Conservation (phyloP, 2,888 invertebrate genomes). For the Drosophila algonquin region DNA sequence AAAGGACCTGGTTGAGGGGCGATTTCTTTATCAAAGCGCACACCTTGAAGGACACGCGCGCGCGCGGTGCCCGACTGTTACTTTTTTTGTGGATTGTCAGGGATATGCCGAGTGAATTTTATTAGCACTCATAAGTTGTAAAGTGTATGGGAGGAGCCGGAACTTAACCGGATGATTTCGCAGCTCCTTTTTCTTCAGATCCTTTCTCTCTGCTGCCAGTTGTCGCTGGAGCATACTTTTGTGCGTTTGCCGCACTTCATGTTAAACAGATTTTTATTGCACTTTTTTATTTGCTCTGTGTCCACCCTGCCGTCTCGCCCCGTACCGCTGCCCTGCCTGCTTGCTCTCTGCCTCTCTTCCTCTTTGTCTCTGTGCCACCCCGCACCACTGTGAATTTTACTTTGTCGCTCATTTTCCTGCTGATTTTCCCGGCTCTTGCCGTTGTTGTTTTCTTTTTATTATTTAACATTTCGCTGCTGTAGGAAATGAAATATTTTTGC, state of each 20-base stretch:
- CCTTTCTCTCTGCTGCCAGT: conserved; percentile 32
- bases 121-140: conserved; percentile 77
- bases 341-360: too few relatives aligned
- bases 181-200: conserved; percentile 16
- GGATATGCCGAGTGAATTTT: conserved; percentile 72
- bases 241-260: conserved; percentile 59
- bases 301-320: conserved; percentile 7
- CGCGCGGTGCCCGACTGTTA: conserved; percentile 11
- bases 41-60: conserved; percentile 62
- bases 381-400: conserved; percentile 53
- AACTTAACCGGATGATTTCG: conserved; percentile 33
- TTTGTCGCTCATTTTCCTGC: conserved; percentile 57
- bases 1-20: conserved; percentile 11
- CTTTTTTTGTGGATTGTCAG: conserved; percentile 51
- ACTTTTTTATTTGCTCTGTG: conserved; percentile 52
- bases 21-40: conserved; percentile 55
- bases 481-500: conserved; percentile 80
- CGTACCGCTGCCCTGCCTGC: not conserved
- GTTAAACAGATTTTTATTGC: conserved; percentile 80
- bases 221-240: conserved; percentile 52
- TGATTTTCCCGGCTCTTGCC: conserved; percentile 25
- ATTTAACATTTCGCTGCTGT: conserved; percentile 71
- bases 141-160: conserved; percentile 60
- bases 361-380: not conserved
- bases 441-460: conserved; percentile 56